Evolutionary conservation across 2,113 vertebrate species (phyloP).

Genomic region (Fregata magnificens): DNA sequence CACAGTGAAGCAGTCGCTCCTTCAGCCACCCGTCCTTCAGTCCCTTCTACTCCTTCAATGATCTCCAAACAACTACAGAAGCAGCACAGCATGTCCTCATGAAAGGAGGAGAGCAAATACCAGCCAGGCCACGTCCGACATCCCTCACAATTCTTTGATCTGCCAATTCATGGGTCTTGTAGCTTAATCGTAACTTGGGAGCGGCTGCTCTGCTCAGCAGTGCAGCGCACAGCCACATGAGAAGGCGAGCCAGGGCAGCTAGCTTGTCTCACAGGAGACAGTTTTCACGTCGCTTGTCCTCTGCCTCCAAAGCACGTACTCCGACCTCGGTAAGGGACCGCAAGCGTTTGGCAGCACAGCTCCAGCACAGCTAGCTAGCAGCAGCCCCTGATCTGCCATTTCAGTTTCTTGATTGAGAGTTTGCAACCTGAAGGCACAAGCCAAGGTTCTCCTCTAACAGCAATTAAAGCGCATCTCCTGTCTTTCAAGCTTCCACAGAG

Average conservation of each 20-base stretch:
- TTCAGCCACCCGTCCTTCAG: not conserved
- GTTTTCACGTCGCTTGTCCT: not conserved
- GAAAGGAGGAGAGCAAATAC: not conserved
- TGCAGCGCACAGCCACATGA: not conserved
- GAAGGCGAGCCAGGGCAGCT: not conserved
- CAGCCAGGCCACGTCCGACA: not conserved
- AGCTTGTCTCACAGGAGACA: not conserved
- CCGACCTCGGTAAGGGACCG: not conserved
- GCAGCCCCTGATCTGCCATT: not conserved
- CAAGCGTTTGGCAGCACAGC: not conserved
- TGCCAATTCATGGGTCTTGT: not conserved
- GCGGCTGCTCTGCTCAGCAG: not conserved
- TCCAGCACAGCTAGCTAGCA: not conserved
- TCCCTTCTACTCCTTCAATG: not conserved
- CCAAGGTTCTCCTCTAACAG: not conserved
- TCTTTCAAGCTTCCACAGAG: not conserved
- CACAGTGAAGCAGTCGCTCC: not conserved
- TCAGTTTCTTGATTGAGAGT: not conserved
- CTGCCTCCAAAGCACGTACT: not conserved
- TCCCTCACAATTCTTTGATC: not conserved
- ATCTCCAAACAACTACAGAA: not conserved
- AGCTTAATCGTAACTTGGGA: not conserved
- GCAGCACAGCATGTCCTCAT: not conserved
- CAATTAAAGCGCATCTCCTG: not conserved
- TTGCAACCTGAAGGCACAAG: conserved; percentile 15